Evolutionary conservation across 2,113 vertebrate species (phyloP), one percentile per base, ranked within the genome.

Genomic region (Gymnorhina tibicen): DNA sequence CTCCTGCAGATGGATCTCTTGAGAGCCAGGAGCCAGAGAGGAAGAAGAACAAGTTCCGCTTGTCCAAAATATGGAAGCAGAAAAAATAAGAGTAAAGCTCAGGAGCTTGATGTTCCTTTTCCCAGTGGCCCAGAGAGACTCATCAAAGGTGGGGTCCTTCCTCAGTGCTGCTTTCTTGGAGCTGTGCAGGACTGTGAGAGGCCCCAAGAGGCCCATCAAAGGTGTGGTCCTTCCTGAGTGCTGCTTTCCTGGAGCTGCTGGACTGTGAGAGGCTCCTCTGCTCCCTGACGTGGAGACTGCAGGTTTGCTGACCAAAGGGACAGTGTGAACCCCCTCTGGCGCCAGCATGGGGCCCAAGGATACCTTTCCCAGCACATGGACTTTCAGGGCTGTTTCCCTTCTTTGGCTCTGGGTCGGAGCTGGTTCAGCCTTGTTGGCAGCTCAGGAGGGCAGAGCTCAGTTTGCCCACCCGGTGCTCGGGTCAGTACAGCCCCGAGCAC

Each of bases 1-100:
- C 33, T 77, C 66, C 74, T 46, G 6, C 64, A 98, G 98, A 95
- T 86, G 97, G 97, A 50, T 95, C 95, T 63, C 84, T 70, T 0
- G 92, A 94, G 16, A 75, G 37, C 33, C 93, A 84, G 41, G 95
- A 92, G 33, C 6, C 72, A 22, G 97, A 98, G 74, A 98, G 77
- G 79, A 98, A 91, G 89, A 97, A 97, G 84, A 80, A 73, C 74
- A 97, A 93, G 74, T 97, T 95, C 69, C 7, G 75, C 49, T 87
- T 97, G 16, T 77, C 96, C 91, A 97, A 75, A 55, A 90, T 98
- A 86, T 96, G 93, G 97, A 93, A 97, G 60, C 80, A 52, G 11
- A 98, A 95, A 64, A 95, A 96, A n/a, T 84, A 97, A 91, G 76
- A 89, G 49, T 62, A 56, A 68, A 79, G 66, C 49, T 9, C 39